Conservation (phyloP, 2,797 vertebrate genomes). For the Gymnothorax javanicus region DNA sequence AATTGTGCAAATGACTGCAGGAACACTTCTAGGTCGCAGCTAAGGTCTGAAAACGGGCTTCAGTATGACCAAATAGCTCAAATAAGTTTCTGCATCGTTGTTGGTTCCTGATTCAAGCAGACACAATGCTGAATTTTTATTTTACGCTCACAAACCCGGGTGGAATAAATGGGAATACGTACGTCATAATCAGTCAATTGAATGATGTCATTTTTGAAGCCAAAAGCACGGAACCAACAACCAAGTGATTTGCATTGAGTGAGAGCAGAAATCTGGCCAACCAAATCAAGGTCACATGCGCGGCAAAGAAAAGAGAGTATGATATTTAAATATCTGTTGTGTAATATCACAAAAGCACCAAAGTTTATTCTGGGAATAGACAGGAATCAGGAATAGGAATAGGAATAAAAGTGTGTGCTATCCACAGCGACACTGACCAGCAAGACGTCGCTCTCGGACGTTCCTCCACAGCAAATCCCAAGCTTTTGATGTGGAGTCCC, state of each 20-base stretch:
- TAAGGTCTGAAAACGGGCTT: not conserved
- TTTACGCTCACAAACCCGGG: not conserved
- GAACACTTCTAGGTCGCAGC: not conserved
- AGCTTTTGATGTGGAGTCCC: constrained; percentile 85
- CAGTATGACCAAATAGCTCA: not conserved
- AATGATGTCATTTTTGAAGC: not conserved
- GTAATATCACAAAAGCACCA: not conserved
- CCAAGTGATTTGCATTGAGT: not conserved
- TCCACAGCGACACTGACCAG: constrained; percentile 78
- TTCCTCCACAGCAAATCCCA: constrained; percentile 90
- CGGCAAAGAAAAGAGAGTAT: too few species aligned
- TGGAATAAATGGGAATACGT: not conserved
- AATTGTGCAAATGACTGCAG: not conserved
- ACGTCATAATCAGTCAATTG: not conserved
- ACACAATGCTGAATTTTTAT: not conserved
- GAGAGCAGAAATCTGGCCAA: not conserved
- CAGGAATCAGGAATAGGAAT: too few species aligned
- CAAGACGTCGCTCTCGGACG: constrained; percentile 83
- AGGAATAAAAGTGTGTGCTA: not conserved
- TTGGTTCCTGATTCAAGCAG: not conserved
- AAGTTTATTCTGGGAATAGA: not conserved
- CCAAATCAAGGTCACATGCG: not conserved
- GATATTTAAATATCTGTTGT: too few species aligned
- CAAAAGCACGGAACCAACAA: not conserved
- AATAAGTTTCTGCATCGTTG: not conserved